Percentiles rank a stretch among this genome's conserved stretches.
phyloP scores from a whole-genome alignment of 1,140 invertebrate species.

The Cydia pomonella region DNA sequence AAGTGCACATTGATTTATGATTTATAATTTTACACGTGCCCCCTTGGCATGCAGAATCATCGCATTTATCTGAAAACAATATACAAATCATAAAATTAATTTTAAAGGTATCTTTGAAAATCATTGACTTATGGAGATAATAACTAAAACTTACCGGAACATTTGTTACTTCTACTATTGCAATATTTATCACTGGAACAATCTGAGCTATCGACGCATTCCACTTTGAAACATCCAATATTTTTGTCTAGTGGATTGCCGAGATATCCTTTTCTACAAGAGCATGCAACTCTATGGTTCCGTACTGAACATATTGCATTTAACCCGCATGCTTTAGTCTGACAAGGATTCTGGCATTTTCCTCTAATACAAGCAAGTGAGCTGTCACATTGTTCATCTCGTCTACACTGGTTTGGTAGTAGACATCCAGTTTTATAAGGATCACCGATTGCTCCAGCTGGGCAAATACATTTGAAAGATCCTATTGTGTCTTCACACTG shows the following conservation, averaged over 20 bases:
- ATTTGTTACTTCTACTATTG: constrained; percentile 87
- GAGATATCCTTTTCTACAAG: constrained; percentile 88
- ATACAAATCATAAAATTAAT: constrained; percentile 39
- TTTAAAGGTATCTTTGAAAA: background rate
- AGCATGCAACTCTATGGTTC: constrained; percentile 86
- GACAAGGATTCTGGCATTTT: constrained; percentile 89
- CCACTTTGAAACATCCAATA: constrained; percentile 91
- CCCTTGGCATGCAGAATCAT: constrained; percentile 86
- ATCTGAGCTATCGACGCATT: constrained; percentile 89
- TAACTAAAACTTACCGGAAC: constrained; percentile 81
- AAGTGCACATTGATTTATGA: constrained; percentile 87
- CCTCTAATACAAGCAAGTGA: constrained; percentile 86
- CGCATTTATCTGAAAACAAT: constrained; percentile 86
- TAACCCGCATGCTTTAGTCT: constrained; percentile 84
- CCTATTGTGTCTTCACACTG: constrained; percentile 90
- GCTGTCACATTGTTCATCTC: constrained; percentile 86
- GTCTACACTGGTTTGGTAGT: constrained; percentile 86
- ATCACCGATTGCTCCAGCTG: constrained; percentile 89
- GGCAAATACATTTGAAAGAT: constrained; percentile 90
- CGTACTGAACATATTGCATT: constrained; percentile 87
- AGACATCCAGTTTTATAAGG: constrained; percentile 87
- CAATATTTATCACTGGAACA: constrained; percentile 89
- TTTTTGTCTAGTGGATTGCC: constrained; percentile 88
- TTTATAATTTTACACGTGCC: constrained; percentile 86
- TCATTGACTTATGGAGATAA: constrained; percentile 34